Base-by-base conservation (phyloP, 2,797 vertebrate species). In the Muscicapa comitata region DNA sequence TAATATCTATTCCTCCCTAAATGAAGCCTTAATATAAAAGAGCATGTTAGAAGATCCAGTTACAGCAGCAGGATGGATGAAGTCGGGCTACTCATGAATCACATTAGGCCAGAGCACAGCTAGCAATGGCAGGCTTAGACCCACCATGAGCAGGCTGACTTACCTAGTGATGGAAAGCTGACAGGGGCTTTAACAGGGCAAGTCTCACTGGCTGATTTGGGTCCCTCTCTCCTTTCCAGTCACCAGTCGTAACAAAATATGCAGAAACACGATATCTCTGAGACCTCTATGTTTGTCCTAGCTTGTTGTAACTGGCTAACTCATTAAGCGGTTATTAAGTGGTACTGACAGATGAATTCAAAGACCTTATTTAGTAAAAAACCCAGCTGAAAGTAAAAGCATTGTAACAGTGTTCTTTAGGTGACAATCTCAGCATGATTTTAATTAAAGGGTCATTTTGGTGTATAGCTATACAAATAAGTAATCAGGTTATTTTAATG, bases 281-380 rank as follows among this genome's bases (percentile, higher is more conserved):
- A 88, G 78, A 71, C 19, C 29, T 87, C 40, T 74, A 6, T 1
- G 7, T 85, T 55, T 91, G 37, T 59, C 55, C 6, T 75, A n/a
- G 50, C 37, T 73, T 37, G 0, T 29, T 68, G 33, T 38, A 94
- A 67, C 61, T 61, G 61, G 10, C 13, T 87, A 79, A 47, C 20
- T 93, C 74, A 89, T 92, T 92, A 86, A 63, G 6, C 20, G 37
- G 19, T 71, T 88, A 94, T 89, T 87, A 68, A 38, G 14, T 57
- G 21, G 9, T 65, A 77, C 53, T 93, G 94, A 94, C 81, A 91
- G 87, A 83, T 77, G 21, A 76, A 67, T 74, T 87, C 59, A 86
- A 95, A 79, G 53, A 57, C 9, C 8, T 73, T 71, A 33, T 77
- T 74, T 87, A 54, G n/a, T 80, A 33, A 63, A 79, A 86, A 80